Base-by-base conservation (phyloP, 2,113 vertebrate genomes). In the Vanacampus margaritifer region DNA sequence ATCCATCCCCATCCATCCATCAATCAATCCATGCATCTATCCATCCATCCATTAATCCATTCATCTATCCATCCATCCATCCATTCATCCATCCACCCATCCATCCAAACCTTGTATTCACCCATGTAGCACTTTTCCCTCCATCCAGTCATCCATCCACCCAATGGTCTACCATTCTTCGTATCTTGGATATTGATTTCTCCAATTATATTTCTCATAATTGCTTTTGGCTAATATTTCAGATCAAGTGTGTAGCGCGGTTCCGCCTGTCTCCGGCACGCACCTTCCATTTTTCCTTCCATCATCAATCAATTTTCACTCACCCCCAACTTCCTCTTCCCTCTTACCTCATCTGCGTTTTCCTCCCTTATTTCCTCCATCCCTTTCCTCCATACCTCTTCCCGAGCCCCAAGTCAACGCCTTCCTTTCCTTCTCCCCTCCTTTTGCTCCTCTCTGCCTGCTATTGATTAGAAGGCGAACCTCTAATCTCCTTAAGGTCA, bases 401-500 rank as follows among this genome's bases (percentile, higher is more conserved):
- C 74, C 79, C 81, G 79, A 78, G 82, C 84, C 82, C 85, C 86
- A 77, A 79, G 81, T 82, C 80, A 73, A 79, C 86, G 75, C 79
- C 79, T 75, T 76, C 85, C 84, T 72, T 72, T 48, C 76, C 78
- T 67, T 58, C 79, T 77, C 68, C 75, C 71, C 85, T 85, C 83
- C 85, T 82, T 76, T 78, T 84, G 81, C 94, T 92, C 90, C 88
- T 87, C 93, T 92, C 91, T 92, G 92, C 86, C 90, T 93, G 73
- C 81, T 96, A 98, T 96, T 95, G 95, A 98, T 98, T 95, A 95
- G 94, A 93, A 96, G 94, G 94, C 93, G 90, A 95, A 93, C 92
- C 93, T 92, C 93, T 96, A 97, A 98, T 95, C 94, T 90, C 93
- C 92, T 94, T 95, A 94, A 95, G 94, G 95, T 96, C 94, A 94